Evolutionary conservation across 2,888 invertebrate genomes (phyloP).

Genomic region (Drosophila heteroneura): DNA sequence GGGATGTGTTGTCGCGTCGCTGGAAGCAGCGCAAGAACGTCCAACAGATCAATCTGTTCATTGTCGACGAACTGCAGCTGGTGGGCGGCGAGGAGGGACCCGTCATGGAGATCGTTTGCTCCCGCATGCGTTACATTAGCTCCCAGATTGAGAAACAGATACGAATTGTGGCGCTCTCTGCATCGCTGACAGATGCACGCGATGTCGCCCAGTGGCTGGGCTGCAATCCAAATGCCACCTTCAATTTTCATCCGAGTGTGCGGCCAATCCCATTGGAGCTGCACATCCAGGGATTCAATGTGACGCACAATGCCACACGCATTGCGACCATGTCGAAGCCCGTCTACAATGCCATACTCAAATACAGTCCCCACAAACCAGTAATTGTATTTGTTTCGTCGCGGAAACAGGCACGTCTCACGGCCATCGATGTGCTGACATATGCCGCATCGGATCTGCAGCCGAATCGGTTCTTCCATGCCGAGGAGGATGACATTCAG

Average conservation of each 20-base stretch:
- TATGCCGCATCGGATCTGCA: conserved; percentile 96
- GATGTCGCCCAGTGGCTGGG: conserved; percentile 99
- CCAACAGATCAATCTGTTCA: conserved; percentile 97
- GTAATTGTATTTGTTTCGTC: conserved; percentile 96
- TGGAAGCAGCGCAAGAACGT: conserved; percentile 99
- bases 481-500: conserved; percentile 93
- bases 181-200: conserved; percentile 97
- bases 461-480: conserved; percentile 95
- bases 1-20: conserved; percentile 98
- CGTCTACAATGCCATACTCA: conserved; percentile 95
- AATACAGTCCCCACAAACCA: conserved; percentile 93
- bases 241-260: conserved; percentile 99
- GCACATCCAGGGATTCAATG: conserved; percentile 98
- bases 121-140: conserved; percentile 97
- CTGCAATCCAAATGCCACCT: conserved; percentile 95
- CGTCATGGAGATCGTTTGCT: conserved; percentile 96
- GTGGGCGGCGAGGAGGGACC: conserved; percentile 96
- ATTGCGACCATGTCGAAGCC: conserved; percentile 99
- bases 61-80: conserved; percentile 97
- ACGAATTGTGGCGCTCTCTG: conserved; percentile 96
- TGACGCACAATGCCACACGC: conserved; percentile 98
- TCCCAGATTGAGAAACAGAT: conserved; percentile 96
- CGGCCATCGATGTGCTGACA: conserved; percentile 97
- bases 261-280: conserved; percentile 97
- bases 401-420: conserved; percentile 95